Evolutionary conservation across 2,113 vertebrate species (phyloP).

Genomic region (Scolopax mira): DNA sequence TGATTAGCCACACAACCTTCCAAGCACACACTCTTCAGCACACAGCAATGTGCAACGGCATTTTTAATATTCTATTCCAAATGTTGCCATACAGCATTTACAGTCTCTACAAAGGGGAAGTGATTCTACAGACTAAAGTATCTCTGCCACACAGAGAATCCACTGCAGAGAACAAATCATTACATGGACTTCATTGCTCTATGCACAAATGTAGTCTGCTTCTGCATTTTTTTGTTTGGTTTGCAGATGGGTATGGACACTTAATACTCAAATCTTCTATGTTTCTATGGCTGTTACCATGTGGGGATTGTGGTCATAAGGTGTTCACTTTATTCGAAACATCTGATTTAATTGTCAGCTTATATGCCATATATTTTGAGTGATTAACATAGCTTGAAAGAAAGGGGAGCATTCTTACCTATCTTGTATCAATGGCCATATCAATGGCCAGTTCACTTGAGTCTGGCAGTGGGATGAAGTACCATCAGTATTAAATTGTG

Average conservation of each 20-base stretch:
- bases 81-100: not conserved
- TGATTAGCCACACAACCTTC: not conserved
- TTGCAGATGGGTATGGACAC: not conserved
- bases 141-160: not conserved
- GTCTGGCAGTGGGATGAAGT: not conserved
- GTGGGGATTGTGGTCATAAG: not conserved
- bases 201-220: not conserved
- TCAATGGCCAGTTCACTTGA: not conserved
- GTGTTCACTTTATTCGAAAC: not conserved
- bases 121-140: not conserved
- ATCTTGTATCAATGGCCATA: not conserved
- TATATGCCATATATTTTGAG: not conserved
- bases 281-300: not conserved
- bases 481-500: not conserved
- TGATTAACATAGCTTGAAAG: not conserved
- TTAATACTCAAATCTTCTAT: not conserved
- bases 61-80: not conserved
- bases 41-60: not conserved
- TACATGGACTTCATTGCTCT: not conserved
- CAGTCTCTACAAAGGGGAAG: not conserved
- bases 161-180: not conserved
- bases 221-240: not conserved
- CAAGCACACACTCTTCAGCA: not conserved
- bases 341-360: not conserved
- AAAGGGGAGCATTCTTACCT: not conserved